phyloP scores from a whole-genome alignment of 2,888 invertebrate species.

The Cacoxenus indagator region DNA sequence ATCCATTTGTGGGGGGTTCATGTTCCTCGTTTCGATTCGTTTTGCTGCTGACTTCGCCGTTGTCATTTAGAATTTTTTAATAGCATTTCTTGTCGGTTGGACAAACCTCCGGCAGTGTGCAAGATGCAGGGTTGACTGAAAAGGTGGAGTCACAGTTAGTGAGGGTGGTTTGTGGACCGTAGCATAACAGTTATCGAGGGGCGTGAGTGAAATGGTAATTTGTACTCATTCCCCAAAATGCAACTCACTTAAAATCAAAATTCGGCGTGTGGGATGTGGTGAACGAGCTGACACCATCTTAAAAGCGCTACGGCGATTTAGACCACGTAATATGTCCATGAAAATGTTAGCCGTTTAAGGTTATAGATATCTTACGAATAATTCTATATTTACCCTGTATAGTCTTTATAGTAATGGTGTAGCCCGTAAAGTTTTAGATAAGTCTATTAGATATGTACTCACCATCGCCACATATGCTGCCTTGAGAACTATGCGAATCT shows the following conservation, averaged over 20 bases:
- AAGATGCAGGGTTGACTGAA: neutral
- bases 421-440: no score
- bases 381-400: no score
- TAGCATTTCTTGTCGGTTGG: conserved; percentile 3
- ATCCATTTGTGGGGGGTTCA: neutral
- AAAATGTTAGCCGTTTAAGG: neutral
- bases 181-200: neutral
- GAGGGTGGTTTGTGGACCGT: neutral
- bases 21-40: neutral
- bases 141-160: neutral
- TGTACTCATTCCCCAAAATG: neutral
- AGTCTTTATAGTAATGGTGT: no score
- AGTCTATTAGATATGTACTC: conserved; percentile 49
- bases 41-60: no score
- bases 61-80: neutral
- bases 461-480: conserved; percentile 70
- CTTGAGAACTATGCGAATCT: conserved; percentile 70
- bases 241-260: neutral
- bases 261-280: neutral
- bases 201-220: neutral
- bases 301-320: no score
- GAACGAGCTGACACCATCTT: no score
- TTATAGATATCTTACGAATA: no score
- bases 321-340: neutral
- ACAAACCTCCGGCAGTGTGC: no score